phyloP scores from a whole-genome alignment of 2,113 vertebrate species.

The Seriola aureovittata region DNA sequence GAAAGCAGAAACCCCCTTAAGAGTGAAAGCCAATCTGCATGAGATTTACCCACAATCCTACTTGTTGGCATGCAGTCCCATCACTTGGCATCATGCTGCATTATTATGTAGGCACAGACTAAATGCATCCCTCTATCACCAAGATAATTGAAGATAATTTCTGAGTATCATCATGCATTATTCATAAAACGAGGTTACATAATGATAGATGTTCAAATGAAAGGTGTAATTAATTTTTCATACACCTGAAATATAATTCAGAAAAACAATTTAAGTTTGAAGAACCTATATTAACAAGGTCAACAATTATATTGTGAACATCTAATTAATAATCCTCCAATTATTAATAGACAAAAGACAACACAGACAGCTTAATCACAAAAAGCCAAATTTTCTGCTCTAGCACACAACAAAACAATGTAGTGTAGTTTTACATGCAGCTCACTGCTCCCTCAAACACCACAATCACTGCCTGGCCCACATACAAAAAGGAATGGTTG shows the following conservation, averaged over 20 bases:
- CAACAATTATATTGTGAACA: conserved; percentile 38
- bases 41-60: conserved; percentile 25
- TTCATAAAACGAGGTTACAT: conserved; percentile 21
- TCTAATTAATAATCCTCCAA: conserved; percentile 31
- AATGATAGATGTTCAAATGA: conserved; percentile 28
- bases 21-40: conserved; percentile 21
- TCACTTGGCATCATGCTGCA: conserved; percentile 19
- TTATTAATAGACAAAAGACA: conserved; percentile 51
- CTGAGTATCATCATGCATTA: conserved; percentile 31
- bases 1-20: background rate
- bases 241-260: conserved; percentile 17
- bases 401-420: conserved; percentile 54
- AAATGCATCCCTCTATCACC: conserved; percentile 4
- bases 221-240: conserved; percentile 8
- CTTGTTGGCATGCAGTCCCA: conserved; percentile 31
- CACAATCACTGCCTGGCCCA: conserved; percentile 58
- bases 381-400: conserved; percentile 46
- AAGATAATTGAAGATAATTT: conserved; percentile 47
- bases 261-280: conserved; percentile 23
- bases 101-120: conserved; percentile 30
- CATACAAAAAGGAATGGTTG: conserved; percentile 44
- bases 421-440: conserved; percentile 62
- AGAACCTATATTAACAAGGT: conserved; percentile 35
- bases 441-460: conserved; percentile 61
- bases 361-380: conserved; percentile 44